A percentile compares a stretch with the other conserved stretches of the same genome.
These are phyloP conservation scores for Gallinago nigripennis DNA, from an alignment of 2,797 vertebrate genomes.

Conservation along the genomic window DNA sequence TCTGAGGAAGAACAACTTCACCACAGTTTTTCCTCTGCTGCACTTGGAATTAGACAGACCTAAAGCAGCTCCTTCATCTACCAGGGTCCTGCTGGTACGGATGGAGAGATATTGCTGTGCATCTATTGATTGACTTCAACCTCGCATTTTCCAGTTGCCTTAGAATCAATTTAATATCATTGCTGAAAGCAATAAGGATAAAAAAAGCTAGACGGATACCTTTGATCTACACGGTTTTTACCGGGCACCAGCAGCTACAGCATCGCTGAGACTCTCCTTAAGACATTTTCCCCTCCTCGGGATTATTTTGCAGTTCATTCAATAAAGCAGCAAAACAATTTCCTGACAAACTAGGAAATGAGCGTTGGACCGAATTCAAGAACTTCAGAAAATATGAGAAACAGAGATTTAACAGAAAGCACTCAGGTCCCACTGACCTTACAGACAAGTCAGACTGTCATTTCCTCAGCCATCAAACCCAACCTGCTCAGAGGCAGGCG, in stretches of 20 bases:
- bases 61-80: background rate
- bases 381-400: conserved; percentile 67
- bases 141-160: conserved; percentile 21
- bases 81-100: background rate
- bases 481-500: background rate
- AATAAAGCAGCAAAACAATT: conserved; percentile 75
- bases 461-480: conserved; percentile 48
- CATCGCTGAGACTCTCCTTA: background rate
- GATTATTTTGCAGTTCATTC: conserved; percentile 66
- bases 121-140: conserved; percentile 52
- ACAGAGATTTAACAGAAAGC: conserved; percentile 71
- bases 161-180: conserved; percentile 45
- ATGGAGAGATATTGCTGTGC: background rate
- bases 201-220: background rate
- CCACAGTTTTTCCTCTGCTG: background rate
- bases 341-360: conserved; percentile 76
- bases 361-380: conserved; percentile 68
- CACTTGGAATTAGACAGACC: background rate
- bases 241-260: conserved; percentile 7
- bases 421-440: conserved; percentile 42
- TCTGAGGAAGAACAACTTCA: background rate
- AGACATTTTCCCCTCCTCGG: conserved; percentile 13
- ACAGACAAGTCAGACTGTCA: conserved; percentile 32
- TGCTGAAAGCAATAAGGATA: conserved; percentile 21
- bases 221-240: background rate